phyloP scores from a whole-genome alignment of 2,888 invertebrate genomes.

The Thereva unica region DNA sequence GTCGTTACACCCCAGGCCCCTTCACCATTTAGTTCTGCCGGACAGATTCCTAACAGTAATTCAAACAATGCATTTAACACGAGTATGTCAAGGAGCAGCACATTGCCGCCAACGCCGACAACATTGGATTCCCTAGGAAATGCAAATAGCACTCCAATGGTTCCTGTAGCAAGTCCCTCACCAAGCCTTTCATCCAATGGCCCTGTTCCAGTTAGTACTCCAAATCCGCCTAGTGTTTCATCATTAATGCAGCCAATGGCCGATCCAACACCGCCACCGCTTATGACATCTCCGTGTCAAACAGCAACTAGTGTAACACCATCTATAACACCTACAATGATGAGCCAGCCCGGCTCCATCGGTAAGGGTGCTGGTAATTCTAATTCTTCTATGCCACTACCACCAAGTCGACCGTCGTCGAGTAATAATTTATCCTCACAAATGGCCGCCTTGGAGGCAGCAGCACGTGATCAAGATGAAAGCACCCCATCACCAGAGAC shows the following conservation, averaged over 20 bases:
- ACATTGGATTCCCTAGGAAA: conserved; percentile 45
- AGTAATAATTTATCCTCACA: conserved; percentile 67
- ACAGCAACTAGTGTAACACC: conserved; percentile 47
- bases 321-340: conserved; percentile 47
- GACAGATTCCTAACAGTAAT: conserved; percentile 50
- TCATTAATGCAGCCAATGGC: conserved; percentile 63
- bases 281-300: conserved; percentile 53
- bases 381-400: conserved; percentile 44
- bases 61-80: conserved; percentile 52
- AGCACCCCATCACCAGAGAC: conserved; percentile 64
- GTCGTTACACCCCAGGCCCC: conserved; percentile 57
- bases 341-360: conserved; percentile 43
- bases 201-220: conserved; percentile 61
- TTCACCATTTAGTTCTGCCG: conserved; percentile 63
- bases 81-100: conserved; percentile 47
- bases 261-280: conserved; percentile 62
- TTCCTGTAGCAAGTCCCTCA: conserved; percentile 60
- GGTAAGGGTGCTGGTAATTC: conserved; percentile 46
- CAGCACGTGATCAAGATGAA: conserved; percentile 68
- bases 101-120: conserved; percentile 62
- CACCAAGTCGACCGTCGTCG: conserved; percentile 55
- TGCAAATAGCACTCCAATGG: conserved; percentile 52
- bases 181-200: conserved; percentile 58
- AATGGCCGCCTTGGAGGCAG: conserved; percentile 73
- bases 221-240: conserved; percentile 66